Conservation (phyloP, 1,140 invertebrate species). For the Drosophila pandora region DNA sequence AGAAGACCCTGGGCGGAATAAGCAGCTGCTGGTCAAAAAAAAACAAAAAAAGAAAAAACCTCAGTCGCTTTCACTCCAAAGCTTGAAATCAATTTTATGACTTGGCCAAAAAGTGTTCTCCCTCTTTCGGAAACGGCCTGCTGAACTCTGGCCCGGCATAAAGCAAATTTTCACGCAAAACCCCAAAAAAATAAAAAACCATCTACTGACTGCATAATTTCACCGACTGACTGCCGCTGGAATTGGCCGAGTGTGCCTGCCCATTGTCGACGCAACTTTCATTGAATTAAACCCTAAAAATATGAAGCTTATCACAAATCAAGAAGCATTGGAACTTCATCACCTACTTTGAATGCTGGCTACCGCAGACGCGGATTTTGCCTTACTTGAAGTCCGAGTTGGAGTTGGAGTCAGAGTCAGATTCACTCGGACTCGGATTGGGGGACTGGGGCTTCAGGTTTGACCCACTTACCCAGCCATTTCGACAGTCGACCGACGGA, state of each 20-base stretch:
- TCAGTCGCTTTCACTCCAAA: conserved; percentile 66
- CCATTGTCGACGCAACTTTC: conserved; percentile 75
- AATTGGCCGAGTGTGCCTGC: conserved; percentile 46
- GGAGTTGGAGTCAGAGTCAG: not conserved
- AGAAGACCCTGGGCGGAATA: conserved; percentile 9
- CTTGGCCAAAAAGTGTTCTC: conserved; percentile 50
- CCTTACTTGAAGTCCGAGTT: conserved; percentile 3
- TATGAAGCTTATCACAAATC: conserved; percentile 83
- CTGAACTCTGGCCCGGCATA: conserved; percentile 75
- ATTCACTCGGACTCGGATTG: not conserved
- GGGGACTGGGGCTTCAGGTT: conserved; percentile 23
- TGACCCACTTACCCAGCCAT: conserved; percentile 36
- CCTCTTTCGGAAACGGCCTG: conserved; percentile 18
- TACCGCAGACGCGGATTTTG: conserved; percentile 56
- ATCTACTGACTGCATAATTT: conserved; percentile 69
- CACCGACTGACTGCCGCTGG: conserved; percentile 60
- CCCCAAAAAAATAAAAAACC: conserved; percentile 13
- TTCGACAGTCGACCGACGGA: conserved; percentile 26
- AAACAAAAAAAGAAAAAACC: not conserved
- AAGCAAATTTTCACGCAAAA: conserved; percentile 66
- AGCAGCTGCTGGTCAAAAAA: conserved; percentile 14
- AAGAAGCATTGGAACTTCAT: conserved; percentile 79
- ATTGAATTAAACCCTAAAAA: conserved; percentile 83
- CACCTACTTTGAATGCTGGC: conserved; percentile 83
- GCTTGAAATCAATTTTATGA: conserved; percentile 78